These are phyloP conservation scores for Morinoia aosen DNA, from an alignment of 2,888 invertebrate genomes.

Conservation along the genomic window DNA sequence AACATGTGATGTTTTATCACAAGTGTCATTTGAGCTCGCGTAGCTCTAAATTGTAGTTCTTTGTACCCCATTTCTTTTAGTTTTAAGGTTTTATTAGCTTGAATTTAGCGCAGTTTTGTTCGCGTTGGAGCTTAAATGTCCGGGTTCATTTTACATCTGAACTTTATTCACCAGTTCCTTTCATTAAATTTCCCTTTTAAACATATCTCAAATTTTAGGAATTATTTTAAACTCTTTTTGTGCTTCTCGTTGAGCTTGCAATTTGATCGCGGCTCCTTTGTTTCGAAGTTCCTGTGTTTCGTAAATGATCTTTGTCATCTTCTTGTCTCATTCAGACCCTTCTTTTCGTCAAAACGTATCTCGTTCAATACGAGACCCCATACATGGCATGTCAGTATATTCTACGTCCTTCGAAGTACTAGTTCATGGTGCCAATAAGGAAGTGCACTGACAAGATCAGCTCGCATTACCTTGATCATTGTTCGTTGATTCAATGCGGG, in stretches of 20 bases:
- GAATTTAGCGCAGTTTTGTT: background rate
- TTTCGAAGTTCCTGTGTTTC: conserved; percentile 40
- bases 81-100: conserved; percentile 32
- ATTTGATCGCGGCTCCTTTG: conserved; percentile 12
- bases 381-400: too few species aligned
- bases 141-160: background rate
- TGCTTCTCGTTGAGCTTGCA: conserved; percentile 40
- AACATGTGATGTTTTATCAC: background rate
- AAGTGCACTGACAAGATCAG: too few species aligned
- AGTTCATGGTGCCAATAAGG: too few species aligned
- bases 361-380: too few species aligned
- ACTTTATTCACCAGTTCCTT: background rate
- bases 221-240: conserved; percentile 7
- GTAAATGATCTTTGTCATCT: background rate
- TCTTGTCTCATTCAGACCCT: background rate
- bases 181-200: conserved; percentile 37
- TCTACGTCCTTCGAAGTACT: too few species aligned
- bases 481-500: too few species aligned
- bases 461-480: too few species aligned
- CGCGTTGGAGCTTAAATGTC: background rate
- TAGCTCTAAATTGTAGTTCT: background rate
- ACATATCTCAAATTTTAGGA: conserved; percentile 20
- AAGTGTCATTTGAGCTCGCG: background rate
- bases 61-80: background rate
- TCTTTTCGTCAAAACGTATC: background rate